Base-by-base conservation (phyloP, 2,888 invertebrate genomes). In the Nymphalis polychloros region DNA sequence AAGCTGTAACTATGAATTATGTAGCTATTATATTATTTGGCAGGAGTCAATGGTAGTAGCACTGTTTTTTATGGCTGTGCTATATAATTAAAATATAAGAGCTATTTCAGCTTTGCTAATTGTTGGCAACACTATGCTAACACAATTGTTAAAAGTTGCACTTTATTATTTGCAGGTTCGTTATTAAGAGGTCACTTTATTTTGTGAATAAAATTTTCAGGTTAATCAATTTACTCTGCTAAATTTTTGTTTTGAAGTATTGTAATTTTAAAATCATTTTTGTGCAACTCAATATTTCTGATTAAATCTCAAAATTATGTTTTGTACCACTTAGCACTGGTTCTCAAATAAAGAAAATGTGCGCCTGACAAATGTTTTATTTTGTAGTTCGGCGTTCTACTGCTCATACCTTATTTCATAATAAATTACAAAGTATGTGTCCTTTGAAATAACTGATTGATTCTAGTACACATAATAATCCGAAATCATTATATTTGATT, bases 261-360 rank as follows among this genome's bases (percentile, higher is more conserved):
- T 53, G 35, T 27, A 47, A 57, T 19, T 8, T 8, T 65, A 52
- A 63, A 61, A n/a, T 49, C 8, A 41, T 57, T 68, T 41, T 79
- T 81, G 80, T 82, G 82, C 82, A 81, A 79, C 75, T 78, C 78
- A 60, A 70, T 73, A 79, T 81, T 83, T 82, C 78, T 78, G 77
- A 79, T 77, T 81, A 63, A 78, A 84, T 84, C 81, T 86, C 81
- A 76, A 84, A 84, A 86, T 83, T 81, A 80, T 80, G 84, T 87
- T 81, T 67, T 84, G 77, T 80, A 78, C 81, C 68, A 80, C 53
- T 73, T 82, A 81, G 86, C 88, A 85, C 86, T 82, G 76, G 83
- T 84, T 88, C 85, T 84, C 78, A 64, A 89, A 86, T 88, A 89
- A 88, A 89, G 81, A 84, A 81, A 82, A 82, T 72, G 84, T 88